Evolutionary conservation across 2,797 vertebrate genomes (phyloP).

Genomic region (Paramormyrops hopkinsi): DNA sequence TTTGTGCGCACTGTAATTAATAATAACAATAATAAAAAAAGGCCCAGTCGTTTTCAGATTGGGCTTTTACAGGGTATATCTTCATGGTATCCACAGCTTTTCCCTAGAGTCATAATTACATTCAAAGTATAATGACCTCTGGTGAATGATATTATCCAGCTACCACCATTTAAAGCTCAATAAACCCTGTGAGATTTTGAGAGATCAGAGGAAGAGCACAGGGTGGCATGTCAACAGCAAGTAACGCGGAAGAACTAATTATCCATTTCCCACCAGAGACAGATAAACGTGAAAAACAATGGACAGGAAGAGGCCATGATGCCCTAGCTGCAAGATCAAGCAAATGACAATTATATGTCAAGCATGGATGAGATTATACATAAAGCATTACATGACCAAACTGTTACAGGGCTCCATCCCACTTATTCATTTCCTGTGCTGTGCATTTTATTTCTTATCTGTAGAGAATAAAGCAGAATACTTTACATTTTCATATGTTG

Average conservation of each 20-base stretch:
- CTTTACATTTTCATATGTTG: background rate
- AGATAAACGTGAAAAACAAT: background rate
- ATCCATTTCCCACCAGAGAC: background rate
- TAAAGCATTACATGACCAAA: background rate
- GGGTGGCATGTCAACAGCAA: background rate
- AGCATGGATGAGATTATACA: conserved; percentile 2
- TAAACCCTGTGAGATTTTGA: background rate
- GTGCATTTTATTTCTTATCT: background rate
- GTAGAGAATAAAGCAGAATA: background rate
- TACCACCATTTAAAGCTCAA: background rate
- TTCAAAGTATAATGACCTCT: background rate
- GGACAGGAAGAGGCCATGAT: background rate
- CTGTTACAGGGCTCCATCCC: background rate
- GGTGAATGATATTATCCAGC: background rate
- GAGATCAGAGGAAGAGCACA: background rate
- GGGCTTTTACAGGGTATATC: background rate
- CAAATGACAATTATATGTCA: conserved; percentile 4
- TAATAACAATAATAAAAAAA: background rate
- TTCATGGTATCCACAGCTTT: background rate
- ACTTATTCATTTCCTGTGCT: background rate
- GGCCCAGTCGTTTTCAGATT: background rate
- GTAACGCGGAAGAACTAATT: background rate
- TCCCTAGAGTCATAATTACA: background rate
- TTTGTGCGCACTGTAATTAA: background rate
- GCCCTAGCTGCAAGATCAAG: background rate